Base-by-base conservation (phyloP, 2,797 vertebrate species). In the Anabacerthia variegaticeps region DNA sequence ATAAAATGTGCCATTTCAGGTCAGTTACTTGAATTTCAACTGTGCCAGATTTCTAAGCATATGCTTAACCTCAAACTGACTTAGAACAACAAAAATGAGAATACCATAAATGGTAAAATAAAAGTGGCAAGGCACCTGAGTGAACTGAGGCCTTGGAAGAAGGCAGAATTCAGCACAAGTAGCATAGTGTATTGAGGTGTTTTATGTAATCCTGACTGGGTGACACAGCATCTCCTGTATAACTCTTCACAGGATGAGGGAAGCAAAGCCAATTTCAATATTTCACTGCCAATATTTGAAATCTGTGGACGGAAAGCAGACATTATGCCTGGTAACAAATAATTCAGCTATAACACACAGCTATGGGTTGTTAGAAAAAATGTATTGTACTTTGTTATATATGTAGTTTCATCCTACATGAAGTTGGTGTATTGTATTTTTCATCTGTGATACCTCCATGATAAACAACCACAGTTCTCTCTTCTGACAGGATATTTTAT, bases 61-160 rank as follows among this genome's bases (percentile, higher is more conserved):
- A 51, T 92, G 18, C 44, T 93, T 92, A 81, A 92, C 74, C 67
- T 92, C 55, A 86, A 26, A 81, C 12, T 86, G 85, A 89, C 44
- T 75, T 78, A 77, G 11, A 90, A 83, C 41, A 92, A 68, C 7
- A 41, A 72, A 77, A 89, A 75, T 18, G 30, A 81, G 52, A 22
- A 7, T 61, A 26, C 17, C 22, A 49, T 49, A 88, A 77, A 73
- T 9, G 91, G 24, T 12, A 89, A 89, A 39, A 63, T 14, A 59
- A 52, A 88, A 34, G 11, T 0, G 0, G 8, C 20, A 69, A 88
- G 30, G 20, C 34, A 77, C 9, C 78, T 71, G 34, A 26, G 27
- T 69, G 84, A 95, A 59, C 41, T 6, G 18, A 22, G 12, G 14
- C 5, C 37, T 65, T 61, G 21, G 44, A 85, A 82, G 27, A 39